Percentiles rank a stretch among this genome's conserved stretches.
phyloP scores from a whole-genome alignment of 2,888 invertebrate species.

The Flexamia atlantica region DNA sequence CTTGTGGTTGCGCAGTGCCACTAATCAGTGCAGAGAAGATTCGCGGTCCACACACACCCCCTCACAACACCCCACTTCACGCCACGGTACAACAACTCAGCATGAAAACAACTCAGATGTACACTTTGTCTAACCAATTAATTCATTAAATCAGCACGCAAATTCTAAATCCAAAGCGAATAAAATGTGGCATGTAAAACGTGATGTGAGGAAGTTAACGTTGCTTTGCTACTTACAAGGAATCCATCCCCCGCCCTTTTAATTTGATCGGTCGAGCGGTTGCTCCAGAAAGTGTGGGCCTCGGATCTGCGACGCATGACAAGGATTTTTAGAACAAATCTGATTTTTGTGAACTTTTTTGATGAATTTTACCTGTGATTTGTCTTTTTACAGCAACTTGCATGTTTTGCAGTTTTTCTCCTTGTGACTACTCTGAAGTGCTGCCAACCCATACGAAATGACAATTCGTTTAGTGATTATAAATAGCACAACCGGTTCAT shows the following conservation, averaged over 20 bases:
- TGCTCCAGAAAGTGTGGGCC: slow-evolving; percentile 16
- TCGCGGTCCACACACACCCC: slow-evolving; percentile 42
- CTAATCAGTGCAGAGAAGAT: slow-evolving; percentile 21
- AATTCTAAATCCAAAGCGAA: neutral
- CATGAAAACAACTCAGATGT: neutral
- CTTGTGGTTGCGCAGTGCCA: neutral
- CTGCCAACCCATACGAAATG: slow-evolving; percentile 16
- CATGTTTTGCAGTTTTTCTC: slow-evolving; percentile 56
- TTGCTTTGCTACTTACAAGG: slow-evolving; percentile 16
- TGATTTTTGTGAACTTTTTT: neutral
- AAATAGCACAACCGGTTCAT: too few species aligned
- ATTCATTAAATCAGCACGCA: neutral
- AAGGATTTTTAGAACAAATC: slow-evolving; percentile 41
- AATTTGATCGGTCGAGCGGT: neutral
- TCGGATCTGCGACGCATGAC: slow-evolving; percentile 33
- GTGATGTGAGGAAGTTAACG: slow-evolving; percentile 22
- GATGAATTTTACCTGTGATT: slow-evolving; percentile 25
- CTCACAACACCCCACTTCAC: neutral
- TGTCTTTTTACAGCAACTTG: slow-evolving; percentile 32
- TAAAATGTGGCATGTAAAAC: slow-evolving; percentile 8
- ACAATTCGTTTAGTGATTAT: too few species aligned
- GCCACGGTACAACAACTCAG: neutral
- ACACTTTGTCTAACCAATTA: slow-evolving; percentile 5
- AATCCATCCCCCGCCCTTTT: neutral
- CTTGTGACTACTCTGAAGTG: slow-evolving; percentile 13